Percentiles rank a stretch among this genome's conserved stretches.
Conservation (phyloP, 2,113 vertebrate genomes). For the Chelonoidis abingdonii region DNA sequence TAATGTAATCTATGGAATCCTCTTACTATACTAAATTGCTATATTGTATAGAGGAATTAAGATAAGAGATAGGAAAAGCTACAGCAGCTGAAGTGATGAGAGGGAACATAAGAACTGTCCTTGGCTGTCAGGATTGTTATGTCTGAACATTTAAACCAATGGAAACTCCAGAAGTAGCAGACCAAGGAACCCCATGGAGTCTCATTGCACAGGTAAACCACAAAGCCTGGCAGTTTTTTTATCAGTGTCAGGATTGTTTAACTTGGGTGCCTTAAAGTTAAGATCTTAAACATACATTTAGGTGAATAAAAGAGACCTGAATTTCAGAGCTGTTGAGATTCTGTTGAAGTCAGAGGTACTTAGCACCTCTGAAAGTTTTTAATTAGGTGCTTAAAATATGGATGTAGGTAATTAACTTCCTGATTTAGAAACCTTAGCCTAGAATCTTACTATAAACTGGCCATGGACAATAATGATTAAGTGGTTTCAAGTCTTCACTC, state of each 20-base stretch:
- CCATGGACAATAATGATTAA: neutral
- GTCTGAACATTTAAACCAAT: neutral
- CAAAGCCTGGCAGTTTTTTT: neutral
- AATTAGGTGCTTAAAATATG: neutral
- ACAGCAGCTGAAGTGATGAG: accelerated
- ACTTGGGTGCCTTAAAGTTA: neutral
- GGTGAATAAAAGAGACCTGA: neutral
- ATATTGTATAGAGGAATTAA: neutral
- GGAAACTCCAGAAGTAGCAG: neutral
- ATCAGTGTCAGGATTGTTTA: neutral
- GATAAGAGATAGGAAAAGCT: neutral
- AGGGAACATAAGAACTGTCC: neutral
- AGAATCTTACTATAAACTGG: neutral
- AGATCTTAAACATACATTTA: neutral
- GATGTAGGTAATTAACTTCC: neutral
- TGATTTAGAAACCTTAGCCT: neutral
- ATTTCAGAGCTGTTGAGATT: neutral
- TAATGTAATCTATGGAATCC: neutral
- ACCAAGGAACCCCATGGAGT: neutral
- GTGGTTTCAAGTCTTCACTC: neutral
- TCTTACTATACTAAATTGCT: neutral
- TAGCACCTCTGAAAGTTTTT: neutral
- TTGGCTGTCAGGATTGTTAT: neutral
- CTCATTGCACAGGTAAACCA: neutral
- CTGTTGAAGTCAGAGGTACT: neutral